A percentile compares a stretch with the other conserved stretches of the same genome.
These are phyloP conservation scores for Deilephila elpenor DNA, from an alignment of 2,888 invertebrate genomes.

Conservation along the genomic window DNA sequence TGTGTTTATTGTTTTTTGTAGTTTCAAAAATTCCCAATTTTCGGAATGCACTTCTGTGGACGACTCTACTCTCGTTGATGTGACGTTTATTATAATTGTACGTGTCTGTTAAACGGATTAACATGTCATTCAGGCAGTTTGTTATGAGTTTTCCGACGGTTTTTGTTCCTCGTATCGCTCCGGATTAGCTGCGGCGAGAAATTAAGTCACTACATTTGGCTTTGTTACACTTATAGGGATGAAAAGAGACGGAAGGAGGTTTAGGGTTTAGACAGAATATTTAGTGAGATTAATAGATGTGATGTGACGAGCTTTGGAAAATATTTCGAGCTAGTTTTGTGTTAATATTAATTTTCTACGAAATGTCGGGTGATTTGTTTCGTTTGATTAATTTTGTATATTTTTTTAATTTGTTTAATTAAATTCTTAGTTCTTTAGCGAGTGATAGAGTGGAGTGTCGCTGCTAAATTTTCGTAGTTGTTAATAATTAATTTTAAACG, in stretches of 20 bases:
- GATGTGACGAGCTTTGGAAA: slow-evolving; percentile 14
- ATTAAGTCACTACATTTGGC: not conserved
- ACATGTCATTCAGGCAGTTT: slow-evolving; percentile 50
- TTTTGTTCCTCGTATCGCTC: slow-evolving; percentile 38
- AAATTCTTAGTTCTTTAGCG: too few species aligned
- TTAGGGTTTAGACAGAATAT: slow-evolving; percentile 19
- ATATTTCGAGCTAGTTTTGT: slow-evolving; percentile 6
- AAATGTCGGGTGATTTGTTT: not conserved
- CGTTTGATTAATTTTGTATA: not conserved
- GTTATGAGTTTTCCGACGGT: slow-evolving; percentile 43
- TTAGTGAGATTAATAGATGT: slow-evolving; percentile 25
- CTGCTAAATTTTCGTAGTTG: too few species aligned
- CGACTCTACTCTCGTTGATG: slow-evolving; percentile 21
- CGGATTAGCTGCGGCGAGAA: slow-evolving; percentile 26
- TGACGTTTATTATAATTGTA: slow-evolving; percentile 31
- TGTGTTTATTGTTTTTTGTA: too few species aligned
- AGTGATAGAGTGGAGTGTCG: too few species aligned
- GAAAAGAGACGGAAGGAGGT: slow-evolving; percentile 3
- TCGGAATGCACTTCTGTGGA: slow-evolving; percentile 4
- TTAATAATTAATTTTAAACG: too few species aligned
- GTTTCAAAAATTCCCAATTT: not conserved
- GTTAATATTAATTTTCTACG: slow-evolving; percentile 2
- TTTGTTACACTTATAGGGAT: not conserved
- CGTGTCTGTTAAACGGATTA: slow-evolving; percentile 46
- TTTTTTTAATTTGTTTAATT: not conserved